phyloP scores from a whole-genome alignment of 2,113 vertebrate species.

The Falcunculus frontatus region DNA sequence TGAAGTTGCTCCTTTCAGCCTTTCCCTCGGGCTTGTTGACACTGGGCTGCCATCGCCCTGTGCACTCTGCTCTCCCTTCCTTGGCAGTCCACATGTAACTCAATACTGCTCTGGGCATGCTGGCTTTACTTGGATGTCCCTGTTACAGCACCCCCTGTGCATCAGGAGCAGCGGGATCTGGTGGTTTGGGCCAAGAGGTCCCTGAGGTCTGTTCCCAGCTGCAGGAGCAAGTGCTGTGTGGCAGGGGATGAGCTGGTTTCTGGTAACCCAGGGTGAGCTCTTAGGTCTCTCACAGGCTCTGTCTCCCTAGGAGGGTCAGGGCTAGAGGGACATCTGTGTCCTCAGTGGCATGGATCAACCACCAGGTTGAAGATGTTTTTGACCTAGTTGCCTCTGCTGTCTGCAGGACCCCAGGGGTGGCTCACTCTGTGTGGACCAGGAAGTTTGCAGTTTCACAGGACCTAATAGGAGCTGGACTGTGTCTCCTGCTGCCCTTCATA shows the following conservation, averaged over 20 bases:
- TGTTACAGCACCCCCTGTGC: accelerated
- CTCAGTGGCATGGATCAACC: not conserved
- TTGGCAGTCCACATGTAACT: accelerated
- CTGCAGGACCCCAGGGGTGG: accelerated
- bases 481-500: not conserved
- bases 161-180: accelerated
- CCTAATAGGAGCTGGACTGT: not conserved
- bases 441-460: not conserved
- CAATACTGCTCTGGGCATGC: not conserved
- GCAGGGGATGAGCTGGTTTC: not conserved
- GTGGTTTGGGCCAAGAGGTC: not conserved
- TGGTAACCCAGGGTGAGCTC: not conserved
- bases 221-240: not conserved
- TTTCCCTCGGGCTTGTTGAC: not conserved
- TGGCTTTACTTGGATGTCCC: not conserved
- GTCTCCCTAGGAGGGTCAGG: not conserved
- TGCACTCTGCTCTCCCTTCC: not conserved
- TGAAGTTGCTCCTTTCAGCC: not conserved
- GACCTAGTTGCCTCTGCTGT: not conserved
- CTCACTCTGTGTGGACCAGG: not conserved
- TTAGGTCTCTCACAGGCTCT: not conserved
- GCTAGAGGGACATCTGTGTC: not conserved
- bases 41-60: not conserved
- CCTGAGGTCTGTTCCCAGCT: not conserved
- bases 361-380: not conserved